A percentile compares a stretch with the other conserved stretches of the same genome.
Evolutionary conservation across 2,797 vertebrate genomes (phyloP).

Genomic region (Bothrops alternatus): DNA sequence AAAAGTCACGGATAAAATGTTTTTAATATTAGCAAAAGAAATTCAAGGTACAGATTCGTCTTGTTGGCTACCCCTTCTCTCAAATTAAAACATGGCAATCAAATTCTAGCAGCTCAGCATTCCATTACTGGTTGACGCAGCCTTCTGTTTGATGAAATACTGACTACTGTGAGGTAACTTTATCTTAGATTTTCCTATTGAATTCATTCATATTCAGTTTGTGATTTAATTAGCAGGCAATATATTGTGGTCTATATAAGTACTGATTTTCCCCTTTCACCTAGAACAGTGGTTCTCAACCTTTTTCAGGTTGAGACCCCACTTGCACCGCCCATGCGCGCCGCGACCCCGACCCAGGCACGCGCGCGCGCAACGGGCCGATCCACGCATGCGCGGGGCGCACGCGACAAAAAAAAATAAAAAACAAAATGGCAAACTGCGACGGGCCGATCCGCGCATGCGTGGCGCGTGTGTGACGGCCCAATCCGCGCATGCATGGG

Average conservation of each 20-base stretch:
- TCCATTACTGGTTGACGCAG: background rate
- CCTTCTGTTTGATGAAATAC: background rate
- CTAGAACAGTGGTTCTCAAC: too few species aligned
- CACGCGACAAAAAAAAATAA: too few species aligned
- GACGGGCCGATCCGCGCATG: too few species aligned
- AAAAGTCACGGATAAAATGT: background rate
- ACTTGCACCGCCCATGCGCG: too few species aligned
- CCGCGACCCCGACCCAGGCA: too few species aligned
- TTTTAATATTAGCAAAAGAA: background rate
- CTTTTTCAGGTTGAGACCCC: too few species aligned
- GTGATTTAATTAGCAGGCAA: background rate
- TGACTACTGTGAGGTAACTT: background rate
- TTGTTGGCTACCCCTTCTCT: background rate
- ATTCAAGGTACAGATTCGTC: background rate
- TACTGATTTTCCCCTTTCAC: background rate
- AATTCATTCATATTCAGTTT: background rate
- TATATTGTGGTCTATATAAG: background rate
- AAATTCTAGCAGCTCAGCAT: background rate
- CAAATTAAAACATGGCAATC: background rate
- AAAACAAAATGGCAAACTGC: too few species aligned
- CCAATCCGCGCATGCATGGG: too few species aligned
- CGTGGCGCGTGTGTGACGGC: too few species aligned
- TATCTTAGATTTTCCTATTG: background rate
- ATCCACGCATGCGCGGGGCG: too few species aligned
- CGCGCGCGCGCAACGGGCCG: too few species aligned